phyloP scores from a whole-genome alignment of 2,888 invertebrate species.

The Ommatoiulus sabulosus region DNA sequence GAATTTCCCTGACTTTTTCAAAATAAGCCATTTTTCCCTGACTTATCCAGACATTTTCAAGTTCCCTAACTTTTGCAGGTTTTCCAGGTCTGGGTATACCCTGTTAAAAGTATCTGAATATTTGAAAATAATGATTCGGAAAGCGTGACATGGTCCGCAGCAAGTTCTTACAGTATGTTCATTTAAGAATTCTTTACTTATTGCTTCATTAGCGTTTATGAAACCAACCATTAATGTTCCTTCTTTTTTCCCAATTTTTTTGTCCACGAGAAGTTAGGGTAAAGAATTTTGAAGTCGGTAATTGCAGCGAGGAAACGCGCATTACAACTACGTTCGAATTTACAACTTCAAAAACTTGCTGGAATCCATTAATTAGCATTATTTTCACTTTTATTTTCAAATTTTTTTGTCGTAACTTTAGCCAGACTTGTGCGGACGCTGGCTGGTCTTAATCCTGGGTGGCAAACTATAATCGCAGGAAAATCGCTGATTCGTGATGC shows the following conservation, averaged over 20 bases:
- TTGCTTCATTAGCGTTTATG: too few relatives aligned
- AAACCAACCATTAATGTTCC: not conserved
- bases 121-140: too few relatives aligned
- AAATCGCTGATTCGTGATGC: conserved; percentile 43
- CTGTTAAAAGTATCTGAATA: too few relatives aligned
- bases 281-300: not conserved
- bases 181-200: too few relatives aligned
- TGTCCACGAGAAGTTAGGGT: not conserved
- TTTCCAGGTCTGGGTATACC: too few relatives aligned
- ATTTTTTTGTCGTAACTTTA: not conserved
- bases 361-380: conserved; percentile 14
- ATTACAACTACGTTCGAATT: not conserved
- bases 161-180: too few relatives aligned
- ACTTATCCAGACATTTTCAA: too few relatives aligned
- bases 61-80: too few relatives aligned
- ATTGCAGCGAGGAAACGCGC: not conserved
- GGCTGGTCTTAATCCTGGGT: not conserved
- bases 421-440: not conserved
- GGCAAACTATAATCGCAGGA: conserved; percentile 14
- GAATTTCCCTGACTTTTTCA: too few relatives aligned
- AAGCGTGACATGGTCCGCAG: too few relatives aligned
- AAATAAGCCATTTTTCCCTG: too few relatives aligned
- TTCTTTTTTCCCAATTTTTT: not conserved
- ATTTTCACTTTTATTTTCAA: not conserved
- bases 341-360: conserved; percentile 2